phyloP scores from a whole-genome alignment of 2,113 vertebrate genomes.

The Ranitomeya variabilis region DNA sequence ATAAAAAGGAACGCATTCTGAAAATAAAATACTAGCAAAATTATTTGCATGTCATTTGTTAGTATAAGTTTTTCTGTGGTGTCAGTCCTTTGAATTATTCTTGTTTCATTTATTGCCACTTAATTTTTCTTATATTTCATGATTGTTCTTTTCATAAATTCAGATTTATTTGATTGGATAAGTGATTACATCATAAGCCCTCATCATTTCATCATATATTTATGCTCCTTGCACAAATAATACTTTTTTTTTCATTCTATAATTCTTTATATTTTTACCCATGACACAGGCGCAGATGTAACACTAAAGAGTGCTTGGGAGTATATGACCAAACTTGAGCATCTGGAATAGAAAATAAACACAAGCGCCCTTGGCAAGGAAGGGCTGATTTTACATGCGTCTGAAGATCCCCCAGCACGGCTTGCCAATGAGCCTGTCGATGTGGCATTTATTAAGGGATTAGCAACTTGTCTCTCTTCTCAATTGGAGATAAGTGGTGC shows the following conservation, averaged over 20 bases:
- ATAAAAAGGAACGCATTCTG: too few species aligned
- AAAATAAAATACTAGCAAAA: too few species aligned
- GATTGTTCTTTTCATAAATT: neutral
- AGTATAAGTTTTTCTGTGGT: too few species aligned
- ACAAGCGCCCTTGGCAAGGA: slow-evolving; percentile 48
- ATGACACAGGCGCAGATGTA: slow-evolving; percentile 1
- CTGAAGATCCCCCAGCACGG: slow-evolving; percentile 52
- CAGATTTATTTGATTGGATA: neutral
- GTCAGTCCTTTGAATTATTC: too few species aligned
- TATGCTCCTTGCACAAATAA: neutral
- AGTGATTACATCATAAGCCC: neutral
- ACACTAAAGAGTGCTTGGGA: neutral
- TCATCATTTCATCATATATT: neutral
- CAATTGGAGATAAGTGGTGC: slow-evolving; percentile 73
- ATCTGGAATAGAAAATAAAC: slow-evolving; percentile 44
- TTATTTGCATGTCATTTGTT: too few species aligned
- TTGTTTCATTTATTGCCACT: neutral
- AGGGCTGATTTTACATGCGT: slow-evolving; percentile 62
- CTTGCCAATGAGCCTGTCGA: slow-evolving; percentile 65
- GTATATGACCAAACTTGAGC: neutral
- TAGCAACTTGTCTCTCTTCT: slow-evolving; percentile 71
- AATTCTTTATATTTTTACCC: neutral
- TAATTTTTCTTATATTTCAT: neutral
- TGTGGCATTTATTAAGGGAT: slow-evolving; percentile 74
- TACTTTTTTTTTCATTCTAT: neutral